phyloP scores from a whole-genome alignment of 2,113 vertebrate genomes.

The Tinamus guttatus region DNA sequence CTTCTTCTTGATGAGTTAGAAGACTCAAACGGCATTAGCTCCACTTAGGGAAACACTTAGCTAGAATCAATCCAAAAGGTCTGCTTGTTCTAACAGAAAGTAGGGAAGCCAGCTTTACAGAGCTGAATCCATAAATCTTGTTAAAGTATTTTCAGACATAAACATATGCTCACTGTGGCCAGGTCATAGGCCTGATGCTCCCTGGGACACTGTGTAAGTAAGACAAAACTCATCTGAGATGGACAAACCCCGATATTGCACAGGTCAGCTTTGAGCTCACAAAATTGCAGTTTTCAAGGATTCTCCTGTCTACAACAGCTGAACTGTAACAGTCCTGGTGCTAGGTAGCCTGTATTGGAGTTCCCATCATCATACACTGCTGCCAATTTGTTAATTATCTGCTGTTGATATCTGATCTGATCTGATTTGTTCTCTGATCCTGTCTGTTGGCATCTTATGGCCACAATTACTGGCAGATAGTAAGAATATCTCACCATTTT shows the following conservation, averaged over 20 bases:
- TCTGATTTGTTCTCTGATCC: background rate
- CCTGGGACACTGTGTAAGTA: background rate
- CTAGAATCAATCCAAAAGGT: background rate
- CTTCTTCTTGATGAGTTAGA: background rate
- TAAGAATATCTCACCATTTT: background rate
- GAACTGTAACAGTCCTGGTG: background rate
- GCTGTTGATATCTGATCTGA: background rate
- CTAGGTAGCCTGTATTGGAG: background rate
- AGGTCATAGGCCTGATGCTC: background rate
- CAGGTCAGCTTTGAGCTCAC: background rate
- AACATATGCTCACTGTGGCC: background rate
- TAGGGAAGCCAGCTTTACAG: background rate
- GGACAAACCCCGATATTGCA: background rate
- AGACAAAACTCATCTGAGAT: background rate
- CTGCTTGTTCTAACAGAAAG: background rate
- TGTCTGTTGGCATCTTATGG: rapidly evolving
- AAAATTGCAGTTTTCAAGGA: background rate
- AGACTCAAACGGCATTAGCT: background rate
- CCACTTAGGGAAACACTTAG: background rate
- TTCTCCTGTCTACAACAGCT: background rate
- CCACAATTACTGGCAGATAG: background rate
- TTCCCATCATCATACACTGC: background rate
- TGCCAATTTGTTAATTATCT: background rate
- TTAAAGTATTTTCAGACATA: background rate
- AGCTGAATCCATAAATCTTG: background rate